Base-by-base conservation (phyloP, 2,113 vertebrate genomes). In the Zosterops hypoxanthus region DNA sequence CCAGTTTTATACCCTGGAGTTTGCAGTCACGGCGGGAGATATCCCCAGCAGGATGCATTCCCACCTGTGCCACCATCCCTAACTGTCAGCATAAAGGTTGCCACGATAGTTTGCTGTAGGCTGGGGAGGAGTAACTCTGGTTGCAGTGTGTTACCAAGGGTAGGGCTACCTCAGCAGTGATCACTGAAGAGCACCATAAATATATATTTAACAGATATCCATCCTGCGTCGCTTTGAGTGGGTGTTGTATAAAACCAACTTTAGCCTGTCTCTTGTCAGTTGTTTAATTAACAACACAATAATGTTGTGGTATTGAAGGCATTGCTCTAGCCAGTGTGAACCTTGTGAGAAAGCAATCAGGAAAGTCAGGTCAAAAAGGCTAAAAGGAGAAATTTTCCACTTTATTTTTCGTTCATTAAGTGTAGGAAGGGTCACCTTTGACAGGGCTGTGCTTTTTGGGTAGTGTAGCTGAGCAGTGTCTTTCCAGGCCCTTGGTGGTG, bases 101-200 rank as follows among this genome's bases (percentile, higher is more conserved):
- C 69, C 34, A 34, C 5, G 12, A 22, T 28, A 17, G 49, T 86
- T 71, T 53, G 22, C 63, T 76, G 12, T 34, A 33, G 59, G 47
- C 44, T 79, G 79, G 23, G 49, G 50, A 68, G 68, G 79, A 49
- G n/a, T 19, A 42, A 34, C 8, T 33, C 29, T 61, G 84, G 9
- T 50, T 5, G 4, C 26, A 55, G 33, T 0, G 0, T 41, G 4
- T 66, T 68, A 46, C 31, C 15, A 78, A 59, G 72, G 57, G 39
- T 22, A 47, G 18, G 12, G 28, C 72, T 85, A 44, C 20, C n/a
- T 19, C 20, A 14, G 55, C 2, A 78, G 42, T 47, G 26, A 25
- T 47, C 28, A 14, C 82, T 47, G 2, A 61, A 86, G 18, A 1
- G 7, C 25, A 11, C 12, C 22, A 31, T 76, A 86, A 86, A 29